Conservation (phyloP, 1,140 invertebrate genomes). For the Zaprionus vittiger region DNA sequence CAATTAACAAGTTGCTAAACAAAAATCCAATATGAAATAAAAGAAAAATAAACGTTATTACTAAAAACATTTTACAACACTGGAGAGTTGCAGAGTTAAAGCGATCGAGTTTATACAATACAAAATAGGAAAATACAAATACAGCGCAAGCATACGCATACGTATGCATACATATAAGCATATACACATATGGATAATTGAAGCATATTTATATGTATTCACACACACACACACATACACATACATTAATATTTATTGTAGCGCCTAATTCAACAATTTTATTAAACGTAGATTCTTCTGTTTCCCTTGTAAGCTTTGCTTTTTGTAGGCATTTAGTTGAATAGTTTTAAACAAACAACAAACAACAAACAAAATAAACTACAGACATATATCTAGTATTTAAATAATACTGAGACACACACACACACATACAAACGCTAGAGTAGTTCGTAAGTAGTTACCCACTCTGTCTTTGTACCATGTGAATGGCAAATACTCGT, state of each 20-base stretch:
- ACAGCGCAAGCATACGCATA: slow-evolving; percentile 28
- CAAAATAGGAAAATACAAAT: slow-evolving; percentile 46
- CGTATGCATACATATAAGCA: slow-evolving; percentile 20
- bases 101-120: slow-evolving; percentile 57
- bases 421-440: slow-evolving; percentile 29
- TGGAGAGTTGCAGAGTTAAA: slow-evolving; percentile 65
- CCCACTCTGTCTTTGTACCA: slow-evolving; percentile 36
- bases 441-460: slow-evolving; percentile 54
- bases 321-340: slow-evolving; percentile 77
- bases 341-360: slow-evolving; percentile 55
- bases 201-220: slow-evolving; percentile 28
- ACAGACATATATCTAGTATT: not conserved
- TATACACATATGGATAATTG: slow-evolving; percentile 11
- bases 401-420: not conserved
- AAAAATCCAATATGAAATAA: slow-evolving; percentile 50
- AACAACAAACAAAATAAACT: slow-evolving; percentile 19
- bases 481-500: slow-evolving; percentile 57
- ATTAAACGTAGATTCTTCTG: slow-evolving; percentile 55
- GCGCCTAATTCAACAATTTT: slow-evolving; percentile 61
- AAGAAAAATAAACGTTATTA: slow-evolving; percentile 46
- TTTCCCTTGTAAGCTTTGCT: slow-evolving; percentile 74
- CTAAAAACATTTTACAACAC: slow-evolving; percentile 57
- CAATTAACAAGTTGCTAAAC: slow-evolving; percentile 47
- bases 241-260: slow-evolving; percentile 79
- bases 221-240: slow-evolving; percentile 33